phyloP scores from a whole-genome alignment of 1,140 invertebrate genomes.

The Orussus abietinus region DNA sequence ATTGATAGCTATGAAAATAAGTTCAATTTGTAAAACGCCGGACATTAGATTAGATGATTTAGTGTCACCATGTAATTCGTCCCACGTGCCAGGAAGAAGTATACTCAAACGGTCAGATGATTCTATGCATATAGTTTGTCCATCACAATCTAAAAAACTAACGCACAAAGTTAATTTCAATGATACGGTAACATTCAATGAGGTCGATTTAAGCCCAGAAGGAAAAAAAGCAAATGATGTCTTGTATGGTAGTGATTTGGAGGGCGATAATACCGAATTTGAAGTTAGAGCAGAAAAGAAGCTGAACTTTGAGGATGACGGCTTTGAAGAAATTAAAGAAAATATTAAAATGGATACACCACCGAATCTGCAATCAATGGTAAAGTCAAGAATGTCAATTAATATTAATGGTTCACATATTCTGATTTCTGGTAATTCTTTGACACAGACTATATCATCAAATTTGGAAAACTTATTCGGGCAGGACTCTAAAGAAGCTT shows the following conservation, averaged over 20 bases:
- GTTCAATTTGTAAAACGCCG: conserved; percentile 35
- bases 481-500: no score
- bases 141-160: conserved; percentile 15
- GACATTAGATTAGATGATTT: conserved; percentile 36
- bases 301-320: conserved; percentile 32
- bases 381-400: no score
- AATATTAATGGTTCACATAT: no score
- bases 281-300: conserved; percentile 21
- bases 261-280: conserved; percentile 7
- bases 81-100: conserved; percentile 39
- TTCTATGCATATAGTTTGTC: no score
- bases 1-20: conserved; percentile 18
- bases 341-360: neutral
- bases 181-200: conserved; percentile 20
- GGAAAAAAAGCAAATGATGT: conserved; percentile 8
- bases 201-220: conserved; percentile 24
- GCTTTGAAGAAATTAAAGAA: conserved; percentile 1
- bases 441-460: no score
- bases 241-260: conserved; percentile 23
- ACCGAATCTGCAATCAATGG: no score
- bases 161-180: conserved; percentile 28
- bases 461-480: no score
- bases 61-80: conserved; percentile 39
- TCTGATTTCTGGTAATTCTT: no score
- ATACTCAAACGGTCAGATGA: conserved; percentile 39